phyloP scores from a whole-genome alignment of 2,797 vertebrate species.

The Philypnodon macrostomus region DNA sequence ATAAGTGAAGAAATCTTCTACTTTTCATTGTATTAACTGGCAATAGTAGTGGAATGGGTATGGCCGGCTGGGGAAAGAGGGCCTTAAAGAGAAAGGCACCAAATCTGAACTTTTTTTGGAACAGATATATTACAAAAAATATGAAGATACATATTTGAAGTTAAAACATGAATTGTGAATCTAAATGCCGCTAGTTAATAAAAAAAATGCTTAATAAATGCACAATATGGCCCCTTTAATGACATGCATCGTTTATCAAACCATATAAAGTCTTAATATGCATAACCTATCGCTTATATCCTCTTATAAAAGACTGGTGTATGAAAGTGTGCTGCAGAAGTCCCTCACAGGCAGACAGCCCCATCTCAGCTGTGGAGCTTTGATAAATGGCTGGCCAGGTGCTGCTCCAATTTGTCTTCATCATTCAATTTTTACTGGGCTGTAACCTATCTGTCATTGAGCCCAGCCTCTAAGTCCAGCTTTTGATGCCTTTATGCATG shows the following conservation, averaged over 20 bases:
- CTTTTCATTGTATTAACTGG: too few relatives aligned
- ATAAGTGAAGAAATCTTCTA: too few relatives aligned
- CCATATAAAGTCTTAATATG: neutral
- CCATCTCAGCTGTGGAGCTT: conserved; percentile 67
- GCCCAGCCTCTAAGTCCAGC: conserved; percentile 61
- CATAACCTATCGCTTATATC: neutral
- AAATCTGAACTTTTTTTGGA: too few relatives aligned
- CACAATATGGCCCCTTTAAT: too few relatives aligned
- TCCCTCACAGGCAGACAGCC: conserved; percentile 71
- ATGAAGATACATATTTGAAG: too few relatives aligned
- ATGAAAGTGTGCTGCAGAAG: conserved; percentile 66
- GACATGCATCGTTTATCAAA: neutral
- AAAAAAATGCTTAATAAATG: too few relatives aligned
- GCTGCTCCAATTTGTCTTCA: conserved; percentile 85
- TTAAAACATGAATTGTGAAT: too few relatives aligned
- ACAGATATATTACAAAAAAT: too few relatives aligned
- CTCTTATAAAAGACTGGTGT: conserved; percentile 31
- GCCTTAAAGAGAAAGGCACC: too few relatives aligned
- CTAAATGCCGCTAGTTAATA: too few relatives aligned
- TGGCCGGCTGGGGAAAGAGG: too few relatives aligned
- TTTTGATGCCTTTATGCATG: conserved; percentile 62
- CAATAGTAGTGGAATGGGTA: too few relatives aligned
- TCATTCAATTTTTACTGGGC: conserved; percentile 84
- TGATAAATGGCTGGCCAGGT: conserved; percentile 89
- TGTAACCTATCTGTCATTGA: conserved; percentile 78